Conservation (phyloP, 2,888 invertebrate genomes). For the Ecliptopera silaceata region DNA sequence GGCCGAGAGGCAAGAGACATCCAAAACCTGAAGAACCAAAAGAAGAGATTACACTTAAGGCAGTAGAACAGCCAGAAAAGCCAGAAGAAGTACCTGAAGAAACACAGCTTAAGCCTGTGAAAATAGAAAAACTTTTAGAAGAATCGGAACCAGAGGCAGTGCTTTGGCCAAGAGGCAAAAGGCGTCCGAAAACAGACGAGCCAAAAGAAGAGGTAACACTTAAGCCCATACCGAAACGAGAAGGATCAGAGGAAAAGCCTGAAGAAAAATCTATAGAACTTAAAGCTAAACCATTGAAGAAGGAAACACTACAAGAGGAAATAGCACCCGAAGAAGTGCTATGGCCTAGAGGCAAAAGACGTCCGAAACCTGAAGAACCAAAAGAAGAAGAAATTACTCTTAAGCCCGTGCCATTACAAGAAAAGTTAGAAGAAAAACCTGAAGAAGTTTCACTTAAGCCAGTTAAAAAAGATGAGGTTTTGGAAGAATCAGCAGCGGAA, state of each 20-base stretch:
- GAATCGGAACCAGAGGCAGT: neutral
- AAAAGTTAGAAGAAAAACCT: neutral
- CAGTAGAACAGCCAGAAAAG: constrained; percentile 52
- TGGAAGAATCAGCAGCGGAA: neutral
- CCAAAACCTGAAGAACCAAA: constrained; percentile 61
- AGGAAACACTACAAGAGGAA: constrained; percentile 45
- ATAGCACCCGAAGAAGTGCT: constrained; percentile 46
- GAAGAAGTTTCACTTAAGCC: neutral
- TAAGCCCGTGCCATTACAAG: constrained; percentile 5
- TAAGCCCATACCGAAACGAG: constrained; percentile 66
- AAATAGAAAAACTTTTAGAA: constrained; percentile 29
- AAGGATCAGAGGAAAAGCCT: constrained; percentile 57
- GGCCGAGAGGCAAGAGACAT: constrained; percentile 57
- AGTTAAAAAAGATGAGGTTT: neutral
- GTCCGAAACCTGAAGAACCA: constrained; percentile 59
- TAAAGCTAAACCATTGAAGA: constrained; percentile 38
- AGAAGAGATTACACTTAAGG: constrained; percentile 58
- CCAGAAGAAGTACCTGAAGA: constrained; percentile 65
- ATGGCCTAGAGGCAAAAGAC: constrained; percentile 55
- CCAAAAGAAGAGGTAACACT: constrained; percentile 62
- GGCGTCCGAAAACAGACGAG: constrained; percentile 42
- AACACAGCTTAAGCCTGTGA: constrained; percentile 50
- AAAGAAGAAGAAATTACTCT: constrained; percentile 57
- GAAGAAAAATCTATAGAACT: constrained; percentile 64
- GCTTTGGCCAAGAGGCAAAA: constrained; percentile 4